Evolutionary conservation across 2,113 vertebrate genomes (phyloP).

Genomic region (Manacus vitellinus): DNA sequence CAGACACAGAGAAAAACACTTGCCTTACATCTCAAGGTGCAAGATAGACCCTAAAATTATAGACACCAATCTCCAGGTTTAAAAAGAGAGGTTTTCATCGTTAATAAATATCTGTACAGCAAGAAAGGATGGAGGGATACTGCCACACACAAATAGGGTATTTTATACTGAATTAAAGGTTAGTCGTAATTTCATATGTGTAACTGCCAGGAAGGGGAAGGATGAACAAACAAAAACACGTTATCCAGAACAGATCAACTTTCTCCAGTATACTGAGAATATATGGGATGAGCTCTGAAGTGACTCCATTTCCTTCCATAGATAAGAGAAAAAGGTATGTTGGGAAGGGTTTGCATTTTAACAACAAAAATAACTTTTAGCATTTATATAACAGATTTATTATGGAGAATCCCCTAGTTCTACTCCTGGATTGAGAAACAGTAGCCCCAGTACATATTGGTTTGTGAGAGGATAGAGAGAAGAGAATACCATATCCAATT

Average conservation of each 20-base stretch:
- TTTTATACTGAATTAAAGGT: neutral
- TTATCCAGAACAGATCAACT: neutral
- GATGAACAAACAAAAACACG: neutral
- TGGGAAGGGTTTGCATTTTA: neutral
- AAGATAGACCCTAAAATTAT: neutral
- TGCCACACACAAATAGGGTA: neutral
- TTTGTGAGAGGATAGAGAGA: neutral
- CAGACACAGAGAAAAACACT: neutral
- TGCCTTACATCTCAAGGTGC: neutral
- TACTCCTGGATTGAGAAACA: neutral
- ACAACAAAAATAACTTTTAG: neutral
- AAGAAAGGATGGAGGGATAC: neutral
- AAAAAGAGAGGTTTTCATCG: neutral
- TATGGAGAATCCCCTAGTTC: neutral
- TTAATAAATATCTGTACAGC: neutral
- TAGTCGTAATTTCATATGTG: neutral
- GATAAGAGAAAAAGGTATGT: neutral
- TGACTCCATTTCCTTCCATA: neutral
- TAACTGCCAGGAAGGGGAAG: neutral
- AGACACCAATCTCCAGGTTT: neutral
- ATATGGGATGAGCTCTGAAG: neutral
- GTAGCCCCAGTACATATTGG: neutral
- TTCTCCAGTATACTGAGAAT: neutral
- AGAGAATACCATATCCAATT: slow-evolving; percentile 23
- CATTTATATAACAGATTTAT: neutral